Conservation (phyloP, 2,888 invertebrate species). For the Adineta ricciae region DNA sequence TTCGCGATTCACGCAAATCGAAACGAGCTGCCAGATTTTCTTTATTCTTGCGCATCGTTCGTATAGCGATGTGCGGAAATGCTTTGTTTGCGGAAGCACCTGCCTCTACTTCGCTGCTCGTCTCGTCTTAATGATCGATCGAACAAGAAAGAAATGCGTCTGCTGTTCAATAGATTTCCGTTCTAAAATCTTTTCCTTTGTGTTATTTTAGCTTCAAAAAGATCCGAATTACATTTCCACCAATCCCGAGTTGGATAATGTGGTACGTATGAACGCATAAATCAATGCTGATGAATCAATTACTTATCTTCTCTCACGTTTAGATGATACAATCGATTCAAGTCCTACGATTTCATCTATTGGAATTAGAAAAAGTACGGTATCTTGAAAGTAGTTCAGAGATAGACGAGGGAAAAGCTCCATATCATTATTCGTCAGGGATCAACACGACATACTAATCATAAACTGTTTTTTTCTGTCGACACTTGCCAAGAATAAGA, state of each 20-base stretch:
- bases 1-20: neutral
- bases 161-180: neutral
- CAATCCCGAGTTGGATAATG: conserved; percentile 98
- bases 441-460: neutral
- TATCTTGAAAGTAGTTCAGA: neutral
- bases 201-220: conserved; percentile 72
- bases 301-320: conserved; percentile 36
- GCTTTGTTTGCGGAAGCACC: neutral
- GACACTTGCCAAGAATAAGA: conserved; percentile 9
- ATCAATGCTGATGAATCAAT: neutral
- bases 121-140: neutral
- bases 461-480: neutral
- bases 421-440: neutral
- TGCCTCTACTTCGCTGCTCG: neutral
- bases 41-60: neutral
- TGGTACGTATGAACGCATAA: conserved; percentile 66
- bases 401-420: neutral
- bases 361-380: conserved; percentile 99
- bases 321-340: conserved; percentile 99
- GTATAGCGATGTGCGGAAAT: neutral
- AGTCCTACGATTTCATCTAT: conserved; percentile 99
- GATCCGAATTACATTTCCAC: conserved; percentile 99
- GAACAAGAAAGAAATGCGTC: neutral
- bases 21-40: neutral
- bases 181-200: neutral